Percentiles rank a stretch among this genome's conserved stretches.
Conservation (phyloP, 2,888 invertebrate species). For the Harpalus rufipes region DNA sequence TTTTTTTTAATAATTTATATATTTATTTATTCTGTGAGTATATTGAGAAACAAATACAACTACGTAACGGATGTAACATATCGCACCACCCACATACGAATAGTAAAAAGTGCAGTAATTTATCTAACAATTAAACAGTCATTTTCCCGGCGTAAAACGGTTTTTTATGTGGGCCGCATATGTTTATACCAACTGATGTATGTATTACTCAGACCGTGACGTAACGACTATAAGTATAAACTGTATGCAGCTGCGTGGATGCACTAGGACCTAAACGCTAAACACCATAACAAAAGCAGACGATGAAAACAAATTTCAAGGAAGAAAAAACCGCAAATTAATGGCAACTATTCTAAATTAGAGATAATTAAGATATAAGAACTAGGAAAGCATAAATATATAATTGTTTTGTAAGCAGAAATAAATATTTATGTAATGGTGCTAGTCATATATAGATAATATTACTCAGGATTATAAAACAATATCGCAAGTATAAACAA, state of each 20-base stretch:
- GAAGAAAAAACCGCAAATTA: not conserved
- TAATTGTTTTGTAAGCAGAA: too few species aligned
- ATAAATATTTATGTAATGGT: too few species aligned
- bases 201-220: slow-evolving; percentile 41
- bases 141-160: slow-evolving; percentile 28
- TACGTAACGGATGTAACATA: not conserved
- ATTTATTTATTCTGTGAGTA: too few species aligned
- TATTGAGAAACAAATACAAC: not conserved
- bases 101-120: not conserved
- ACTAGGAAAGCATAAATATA: too few species aligned
- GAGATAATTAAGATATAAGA: not conserved
- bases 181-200: slow-evolving; percentile 37
- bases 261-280: not conserved
- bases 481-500: too few species aligned
- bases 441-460: too few species aligned
- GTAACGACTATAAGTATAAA: not conserved
- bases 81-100: not conserved
- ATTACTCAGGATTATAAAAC: too few species aligned
- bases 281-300: not conserved
- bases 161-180: slow-evolving; percentile 30
- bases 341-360: not conserved
- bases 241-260: not conserved
- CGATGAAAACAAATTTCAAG: not conserved
- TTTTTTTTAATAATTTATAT: too few species aligned
- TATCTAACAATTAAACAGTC: slow-evolving; percentile 40